Evolutionary conservation across 1,140 invertebrate species (phyloP).

Genomic region (Anadara kagoshimensis): DNA sequence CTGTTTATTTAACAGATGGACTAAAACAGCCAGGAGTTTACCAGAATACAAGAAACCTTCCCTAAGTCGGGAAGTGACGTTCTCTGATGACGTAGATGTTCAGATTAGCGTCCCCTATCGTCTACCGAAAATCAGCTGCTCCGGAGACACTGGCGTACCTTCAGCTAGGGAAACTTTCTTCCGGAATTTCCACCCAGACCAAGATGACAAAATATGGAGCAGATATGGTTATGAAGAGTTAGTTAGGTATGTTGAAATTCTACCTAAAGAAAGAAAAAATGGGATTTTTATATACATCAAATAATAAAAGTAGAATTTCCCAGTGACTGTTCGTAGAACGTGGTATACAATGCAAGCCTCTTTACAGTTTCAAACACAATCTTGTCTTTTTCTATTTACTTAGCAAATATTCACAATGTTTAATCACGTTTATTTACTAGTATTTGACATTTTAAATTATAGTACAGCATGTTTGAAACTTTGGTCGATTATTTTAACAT

Average conservation of each 20-base stretch:
- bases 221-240: slow-evolving; percentile 46
- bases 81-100: slow-evolving; percentile 15
- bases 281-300: no score
- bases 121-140: slow-evolving; percentile 41
- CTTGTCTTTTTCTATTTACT: no score
- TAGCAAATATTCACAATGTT: no score
- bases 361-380: no score
- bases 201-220: slow-evolving; percentile 42
- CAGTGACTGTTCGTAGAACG: no score
- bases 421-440: no score
- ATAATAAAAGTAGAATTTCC: no score
- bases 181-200: slow-evolving; percentile 2
- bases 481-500: no score
- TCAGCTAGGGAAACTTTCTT: neutral
- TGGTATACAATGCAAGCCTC: no score
- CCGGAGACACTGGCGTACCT: neutral
- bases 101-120: slow-evolving; percentile 38
- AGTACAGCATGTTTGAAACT: no score
- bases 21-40: slow-evolving; percentile 38
- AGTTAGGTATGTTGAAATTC: neutral
- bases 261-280: no score
- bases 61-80: slow-evolving; percentile 23
- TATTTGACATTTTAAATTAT: no score
- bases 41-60: slow-evolving; percentile 6
- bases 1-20: slow-evolving; percentile 33